A percentile compares a stretch with the other conserved stretches of the same genome.
Evolutionary conservation across 2,888 invertebrate genomes (phyloP).

Genomic region (Drepana falcataria): DNA sequence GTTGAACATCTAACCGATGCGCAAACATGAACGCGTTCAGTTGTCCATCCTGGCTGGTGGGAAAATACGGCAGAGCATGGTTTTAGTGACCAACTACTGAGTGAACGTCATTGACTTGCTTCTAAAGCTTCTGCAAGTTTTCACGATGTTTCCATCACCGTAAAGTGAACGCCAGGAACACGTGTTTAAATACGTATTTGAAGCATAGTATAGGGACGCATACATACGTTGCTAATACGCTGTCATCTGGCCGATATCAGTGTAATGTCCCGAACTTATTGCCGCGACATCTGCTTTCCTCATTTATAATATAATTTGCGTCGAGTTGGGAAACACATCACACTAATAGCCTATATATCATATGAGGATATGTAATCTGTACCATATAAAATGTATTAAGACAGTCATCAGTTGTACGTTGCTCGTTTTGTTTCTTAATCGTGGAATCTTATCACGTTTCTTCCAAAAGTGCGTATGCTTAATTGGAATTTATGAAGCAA

Average conservation of each 20-base stretch:
- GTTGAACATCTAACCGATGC: no score
- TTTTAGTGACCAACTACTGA: no score
- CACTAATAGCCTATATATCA: conserved; percentile 44
- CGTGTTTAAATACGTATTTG: conserved; percentile 37
- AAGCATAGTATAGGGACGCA: conserved; percentile 28
- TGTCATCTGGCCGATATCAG: conserved; percentile 39
- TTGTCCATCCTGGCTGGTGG: no score
- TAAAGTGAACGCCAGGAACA: background rate
- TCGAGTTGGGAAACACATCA: conserved; percentile 45
- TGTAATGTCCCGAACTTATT: conserved; percentile 44
- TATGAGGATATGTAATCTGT: conserved; percentile 15
- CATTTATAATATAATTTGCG: conserved; percentile 55
- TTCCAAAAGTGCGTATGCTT: background rate
- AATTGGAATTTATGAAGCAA: no score
- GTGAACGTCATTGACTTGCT: no score
- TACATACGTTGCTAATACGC: conserved; percentile 51
- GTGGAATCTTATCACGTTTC: background rate
- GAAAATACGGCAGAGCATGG: no score
- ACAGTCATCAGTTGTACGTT: conserved; percentile 24
- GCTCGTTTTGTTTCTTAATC: background rate
- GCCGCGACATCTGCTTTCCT: conserved; percentile 53
- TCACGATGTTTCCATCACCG: no score
- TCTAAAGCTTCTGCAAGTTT: no score
- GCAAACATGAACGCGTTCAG: no score
- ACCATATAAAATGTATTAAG: conserved; percentile 34